phyloP scores from a whole-genome alignment of 2,113 vertebrate species.

The Dasyurus viverrinus region DNA sequence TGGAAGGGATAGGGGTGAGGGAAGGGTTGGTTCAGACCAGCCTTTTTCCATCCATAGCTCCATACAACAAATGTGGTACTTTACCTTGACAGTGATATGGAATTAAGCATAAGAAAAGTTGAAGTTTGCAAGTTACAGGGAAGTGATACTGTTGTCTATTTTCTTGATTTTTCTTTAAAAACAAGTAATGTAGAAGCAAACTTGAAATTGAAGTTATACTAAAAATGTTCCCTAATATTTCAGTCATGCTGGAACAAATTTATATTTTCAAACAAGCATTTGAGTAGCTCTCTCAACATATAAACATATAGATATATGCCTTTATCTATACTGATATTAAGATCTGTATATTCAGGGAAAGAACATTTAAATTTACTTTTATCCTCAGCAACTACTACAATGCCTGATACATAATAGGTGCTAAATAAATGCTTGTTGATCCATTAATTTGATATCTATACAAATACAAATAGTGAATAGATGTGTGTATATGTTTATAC shows the following conservation, averaged over 20 bases:
- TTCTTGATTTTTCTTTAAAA: neutral
- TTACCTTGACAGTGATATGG: neutral
- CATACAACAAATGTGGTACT: neutral
- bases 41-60: neutral
- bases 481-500: too few relatives aligned
- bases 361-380: neutral
- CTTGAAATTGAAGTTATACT: neutral
- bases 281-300: neutral
- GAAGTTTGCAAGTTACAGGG: neutral
- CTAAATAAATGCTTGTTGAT: neutral
- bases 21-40: neutral
- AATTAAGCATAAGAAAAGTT: neutral
- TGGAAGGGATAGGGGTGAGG: neutral
- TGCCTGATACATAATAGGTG: neutral
- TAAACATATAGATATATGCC: neutral
- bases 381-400: neutral
- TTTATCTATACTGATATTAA: neutral
- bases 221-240: neutral
- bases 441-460: neutral
- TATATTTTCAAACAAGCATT: neutral
- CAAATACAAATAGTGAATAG: neutral
- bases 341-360: neutral
- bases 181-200: neutral
- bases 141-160: neutral
- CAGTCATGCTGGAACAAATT: neutral